phyloP scores from a whole-genome alignment of 2,888 invertebrate genomes.

The Neoaliturus tenellus region DNA sequence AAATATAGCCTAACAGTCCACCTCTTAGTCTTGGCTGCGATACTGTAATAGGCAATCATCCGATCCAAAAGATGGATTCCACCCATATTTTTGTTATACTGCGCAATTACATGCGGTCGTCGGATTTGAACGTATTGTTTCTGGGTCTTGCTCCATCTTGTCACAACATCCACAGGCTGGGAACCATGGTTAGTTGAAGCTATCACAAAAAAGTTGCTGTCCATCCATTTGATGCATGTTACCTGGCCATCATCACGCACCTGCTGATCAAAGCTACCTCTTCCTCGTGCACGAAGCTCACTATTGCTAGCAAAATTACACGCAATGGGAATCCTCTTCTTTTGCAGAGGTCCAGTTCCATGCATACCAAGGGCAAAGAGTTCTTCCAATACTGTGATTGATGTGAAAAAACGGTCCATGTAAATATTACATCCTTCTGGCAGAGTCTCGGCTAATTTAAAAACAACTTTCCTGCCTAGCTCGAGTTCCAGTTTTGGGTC shows the following conservation, averaged over 20 bases:
- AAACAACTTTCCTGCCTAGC: conserved; percentile 35
- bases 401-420: conserved; percentile 25
- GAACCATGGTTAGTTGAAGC: conserved; percentile 23
- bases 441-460: conserved; percentile 55
- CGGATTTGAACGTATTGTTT: conserved; percentile 15
- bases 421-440: background rate
- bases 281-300: background rate
- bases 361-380: background rate
- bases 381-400: background rate
- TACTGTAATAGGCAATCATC: conserved; percentile 52
- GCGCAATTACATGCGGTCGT: conserved; percentile 36
- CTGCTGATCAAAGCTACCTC: conserved; percentile 28
- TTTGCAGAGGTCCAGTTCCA: conserved; percentile 3
- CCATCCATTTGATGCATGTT: conserved; percentile 15
- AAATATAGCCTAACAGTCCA: conserved; percentile 34
- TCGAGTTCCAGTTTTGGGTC: background rate
- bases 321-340: conserved; percentile 9
- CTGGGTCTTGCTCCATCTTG: conserved; percentile 21
- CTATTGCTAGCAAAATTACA: conserved; percentile 15
- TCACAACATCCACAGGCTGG: conserved; percentile 14
- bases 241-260: conserved; percentile 39
- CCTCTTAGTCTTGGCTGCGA: conserved; percentile 44
- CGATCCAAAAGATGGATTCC: conserved; percentile 45
- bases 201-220: conserved; percentile 16
- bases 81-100: conserved; percentile 53